Conservation (phyloP, 2,888 invertebrate species). For the Argyresthia albistria region DNA sequence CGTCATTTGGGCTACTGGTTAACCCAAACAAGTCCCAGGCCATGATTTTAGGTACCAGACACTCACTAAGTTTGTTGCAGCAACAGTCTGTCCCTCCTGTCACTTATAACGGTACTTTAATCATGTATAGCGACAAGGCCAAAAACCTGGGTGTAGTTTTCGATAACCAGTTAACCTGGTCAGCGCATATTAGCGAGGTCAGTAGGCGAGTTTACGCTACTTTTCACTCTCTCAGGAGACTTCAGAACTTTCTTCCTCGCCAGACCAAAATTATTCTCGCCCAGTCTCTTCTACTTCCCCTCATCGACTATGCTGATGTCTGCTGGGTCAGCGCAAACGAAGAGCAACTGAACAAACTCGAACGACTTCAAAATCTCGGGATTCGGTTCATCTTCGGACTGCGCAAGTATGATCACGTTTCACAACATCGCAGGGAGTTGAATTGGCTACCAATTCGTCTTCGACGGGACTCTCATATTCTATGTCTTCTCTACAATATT, state of each 20-base stretch:
- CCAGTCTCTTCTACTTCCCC: conserved; percentile 1
- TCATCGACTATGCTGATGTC: conserved; percentile 3
- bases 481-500: not conserved
- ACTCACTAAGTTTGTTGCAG: not conserved
- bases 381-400: conserved; percentile 3
- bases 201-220: not conserved
- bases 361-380: conserved; percentile 3
- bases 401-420: not conserved
- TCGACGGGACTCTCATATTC: not conserved
- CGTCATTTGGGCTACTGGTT: not conserved
- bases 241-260: conserved; percentile 1
- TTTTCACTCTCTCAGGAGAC: not conserved
- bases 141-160: conserved; percentile 3
- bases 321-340: conserved; percentile 2
- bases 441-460: conserved; percentile 1
- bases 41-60: not conserved
- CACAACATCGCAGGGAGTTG: not conserved
- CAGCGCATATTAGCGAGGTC: not conserved
- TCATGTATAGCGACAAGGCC: too few species aligned
- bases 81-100: too few species aligned
- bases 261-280: not conserved
- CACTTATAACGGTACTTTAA: too few species aligned
- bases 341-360: conserved; percentile 3
- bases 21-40: not conserved
- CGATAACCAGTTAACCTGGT: conserved; percentile 1